Percentiles rank a stretch among this genome's conserved stretches.
Conservation (phyloP, 2,888 invertebrate genomes). For the Ryuthela nishihirai region DNA sequence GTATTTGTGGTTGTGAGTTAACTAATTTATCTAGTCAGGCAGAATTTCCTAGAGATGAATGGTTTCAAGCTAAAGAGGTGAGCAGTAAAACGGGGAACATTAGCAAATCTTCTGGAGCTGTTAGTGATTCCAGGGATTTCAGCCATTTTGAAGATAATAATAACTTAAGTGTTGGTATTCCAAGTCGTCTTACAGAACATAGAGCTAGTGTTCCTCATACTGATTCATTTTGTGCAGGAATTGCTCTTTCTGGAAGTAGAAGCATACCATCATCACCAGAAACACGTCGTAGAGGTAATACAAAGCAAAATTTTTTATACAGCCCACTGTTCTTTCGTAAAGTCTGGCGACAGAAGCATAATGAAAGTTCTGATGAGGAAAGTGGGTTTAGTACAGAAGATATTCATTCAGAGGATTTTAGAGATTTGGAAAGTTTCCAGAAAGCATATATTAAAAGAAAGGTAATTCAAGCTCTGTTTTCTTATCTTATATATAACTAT, state of each 20-base stretch:
- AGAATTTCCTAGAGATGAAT: no score
- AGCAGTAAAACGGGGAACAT: no score
- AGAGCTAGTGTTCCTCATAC: slow-evolving; percentile 17
- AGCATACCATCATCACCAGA: slow-evolving; percentile 37
- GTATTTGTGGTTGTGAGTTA: no score
- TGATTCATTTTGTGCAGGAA: background rate
- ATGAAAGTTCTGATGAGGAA: slow-evolving; percentile 47
- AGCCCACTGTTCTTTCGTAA: slow-evolving; percentile 75
- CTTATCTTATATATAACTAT: background rate
- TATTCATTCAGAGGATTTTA: slow-evolving; percentile 61
- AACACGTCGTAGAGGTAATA: background rate
- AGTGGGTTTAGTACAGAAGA: slow-evolving; percentile 43
- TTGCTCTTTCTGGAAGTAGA: slow-evolving; percentile 11
- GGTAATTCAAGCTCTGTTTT: slow-evolving; percentile 55
- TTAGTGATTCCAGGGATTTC: no score
- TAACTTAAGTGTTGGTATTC: no score
- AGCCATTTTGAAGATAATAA: no score
- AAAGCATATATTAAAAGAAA: slow-evolving; percentile 86
- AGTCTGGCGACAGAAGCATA: slow-evolving; percentile 44
- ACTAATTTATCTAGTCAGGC: no score
- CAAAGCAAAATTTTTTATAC: slow-evolving; percentile 57
- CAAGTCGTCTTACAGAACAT: slow-evolving; percentile 9
- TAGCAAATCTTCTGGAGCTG: no score
- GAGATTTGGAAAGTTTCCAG: slow-evolving; percentile 84
- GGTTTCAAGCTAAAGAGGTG: no score